Base-by-base conservation (phyloP, 2,888 invertebrate genomes). In the Lacanobia oleracea region DNA sequence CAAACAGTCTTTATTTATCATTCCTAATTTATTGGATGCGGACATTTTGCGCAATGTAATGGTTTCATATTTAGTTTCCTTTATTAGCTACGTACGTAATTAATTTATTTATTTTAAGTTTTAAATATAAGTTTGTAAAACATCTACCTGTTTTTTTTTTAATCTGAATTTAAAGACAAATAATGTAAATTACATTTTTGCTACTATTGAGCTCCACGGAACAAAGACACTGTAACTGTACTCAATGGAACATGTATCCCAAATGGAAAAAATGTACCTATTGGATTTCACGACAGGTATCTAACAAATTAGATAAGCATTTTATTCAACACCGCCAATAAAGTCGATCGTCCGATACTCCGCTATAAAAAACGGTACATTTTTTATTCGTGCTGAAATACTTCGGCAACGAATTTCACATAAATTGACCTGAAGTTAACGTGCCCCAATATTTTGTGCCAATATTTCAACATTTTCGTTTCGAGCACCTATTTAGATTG, bases 391-490 rank as follows among this genome's bases (percentile, higher is more conserved):
- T n/a, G 33, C 60, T 21, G 23, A 70, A 63, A 63, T 63, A 70
- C 27, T 65, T 37, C 18, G 63, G 40, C 57, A 68, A 60, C 43
- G 27, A 71, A 59, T 70, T 72, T 59, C 43, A 66, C 33, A 64
- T 60, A 60, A 83, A 75, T 77, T 72, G 63, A 79, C 72, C 63
- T 59, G 45, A 71, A 27, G 63, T 51, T 81, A 54, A 67, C 54
- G 45, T 75, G 16, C 37, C 27, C 48, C 45, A 50, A 81, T 60
- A 79, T 75, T 79, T 61, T 51, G 43, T 62, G 56, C 21, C 63
- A 10, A 79, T 79, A 75, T 71, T 84, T 66, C 72, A 74, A 69
- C 61, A 27, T 72, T 74, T 50, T 43, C 65, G 68, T 75, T 75
- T 50, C 43, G 8, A 65, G 37, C 43, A 54, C 73, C 75, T 73